These are phyloP conservation scores for Rhyacichthys aspro DNA, from an alignment of 2,797 vertebrate genomes.

Conservation along the genomic window DNA sequence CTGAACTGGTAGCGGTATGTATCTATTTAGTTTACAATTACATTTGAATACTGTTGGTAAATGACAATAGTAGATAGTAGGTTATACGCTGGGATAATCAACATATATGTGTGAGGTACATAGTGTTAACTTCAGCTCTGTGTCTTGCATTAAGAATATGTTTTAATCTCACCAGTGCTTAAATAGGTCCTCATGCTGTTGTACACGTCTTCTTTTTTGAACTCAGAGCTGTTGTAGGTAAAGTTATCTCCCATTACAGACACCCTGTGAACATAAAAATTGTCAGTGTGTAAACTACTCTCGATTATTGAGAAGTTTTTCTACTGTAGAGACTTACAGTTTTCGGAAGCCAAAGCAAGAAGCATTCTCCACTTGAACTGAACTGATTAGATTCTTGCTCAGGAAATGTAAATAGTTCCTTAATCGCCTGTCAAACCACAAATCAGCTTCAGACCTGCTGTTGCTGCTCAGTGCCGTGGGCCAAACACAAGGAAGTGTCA, in stretches of 20 bases:
- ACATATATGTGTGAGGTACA: too few relatives aligned
- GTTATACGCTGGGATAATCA: too few relatives aligned
- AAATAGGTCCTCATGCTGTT: slow-evolving; percentile 67
- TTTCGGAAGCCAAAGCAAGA: slow-evolving; percentile 66
- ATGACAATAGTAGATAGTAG: too few relatives aligned
- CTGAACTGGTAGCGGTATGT: too few relatives aligned
- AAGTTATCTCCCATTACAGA: slow-evolving; percentile 65
- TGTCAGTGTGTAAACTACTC: not conserved
- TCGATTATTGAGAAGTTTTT: not conserved
- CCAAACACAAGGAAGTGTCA: slow-evolving; percentile 71
- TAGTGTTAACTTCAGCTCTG: too few relatives aligned
- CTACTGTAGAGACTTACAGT: slow-evolving; percentile 56
- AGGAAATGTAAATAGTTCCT: slow-evolving; percentile 67
- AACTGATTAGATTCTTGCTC: slow-evolving; percentile 61
- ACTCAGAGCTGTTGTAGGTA: slow-evolving; percentile 59
- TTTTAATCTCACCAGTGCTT: slow-evolving; percentile 40
- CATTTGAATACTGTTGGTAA: too few relatives aligned
- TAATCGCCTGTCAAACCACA: slow-evolving; percentile 63
- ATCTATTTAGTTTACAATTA: too few relatives aligned
- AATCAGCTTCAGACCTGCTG: slow-evolving; percentile 45
- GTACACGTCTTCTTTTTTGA: slow-evolving; percentile 63
- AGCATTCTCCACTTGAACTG: slow-evolving; percentile 46
- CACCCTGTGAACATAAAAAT: slow-evolving; percentile 50
- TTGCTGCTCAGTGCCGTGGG: slow-evolving; percentile 58
- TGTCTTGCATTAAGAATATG: too few relatives aligned